Conservation (phyloP, 2,888 invertebrate species). For the Hirtodrosophila cameraria region DNA sequence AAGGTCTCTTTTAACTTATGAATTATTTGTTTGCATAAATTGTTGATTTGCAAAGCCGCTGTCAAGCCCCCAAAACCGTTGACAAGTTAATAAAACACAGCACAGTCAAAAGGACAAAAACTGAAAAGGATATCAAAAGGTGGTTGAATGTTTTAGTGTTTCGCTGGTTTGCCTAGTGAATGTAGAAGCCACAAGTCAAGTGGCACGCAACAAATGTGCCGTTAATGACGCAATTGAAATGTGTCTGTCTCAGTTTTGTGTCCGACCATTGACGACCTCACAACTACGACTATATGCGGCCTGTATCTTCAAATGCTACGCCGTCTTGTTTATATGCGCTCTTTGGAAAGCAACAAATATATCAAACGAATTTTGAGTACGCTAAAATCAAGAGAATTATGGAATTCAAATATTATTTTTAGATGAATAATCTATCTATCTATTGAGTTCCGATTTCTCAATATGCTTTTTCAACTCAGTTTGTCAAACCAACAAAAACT, state of each 20-base stretch:
- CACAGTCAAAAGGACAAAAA: not conserved
- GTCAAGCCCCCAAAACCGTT: slow-evolving; percentile 24
- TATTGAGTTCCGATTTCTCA: too few species aligned
- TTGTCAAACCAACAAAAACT: too few species aligned
- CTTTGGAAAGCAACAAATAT: not conserved
- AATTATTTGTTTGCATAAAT: slow-evolving; percentile 33
- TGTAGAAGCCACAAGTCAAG: slow-evolving; percentile 30
- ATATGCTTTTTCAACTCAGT: too few species aligned
- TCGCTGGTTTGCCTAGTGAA: not conserved
- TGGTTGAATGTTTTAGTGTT: not conserved
- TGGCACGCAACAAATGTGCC: slow-evolving; percentile 66
- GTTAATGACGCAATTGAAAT: slow-evolving; percentile 62
- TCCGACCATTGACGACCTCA: slow-evolving; percentile 22
- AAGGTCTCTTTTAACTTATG: slow-evolving; percentile 2
- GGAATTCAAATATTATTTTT: too few species aligned
- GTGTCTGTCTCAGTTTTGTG: slow-evolving; percentile 12
- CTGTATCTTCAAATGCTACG: slow-evolving; percentile 11
- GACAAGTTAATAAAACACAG: not conserved
- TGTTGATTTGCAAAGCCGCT: slow-evolving; percentile 16
- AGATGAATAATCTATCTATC: too few species aligned
- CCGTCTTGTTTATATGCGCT: slow-evolving; percentile 2
- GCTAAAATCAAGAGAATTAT: not conserved
- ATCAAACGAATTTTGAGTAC: slow-evolving; percentile 9
- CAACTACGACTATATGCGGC: not conserved
- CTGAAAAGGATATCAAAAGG: not conserved